Evolutionary conservation across 2,888 invertebrate species (phyloP).

Genomic region (Chrysomela aeneicollis): DNA sequence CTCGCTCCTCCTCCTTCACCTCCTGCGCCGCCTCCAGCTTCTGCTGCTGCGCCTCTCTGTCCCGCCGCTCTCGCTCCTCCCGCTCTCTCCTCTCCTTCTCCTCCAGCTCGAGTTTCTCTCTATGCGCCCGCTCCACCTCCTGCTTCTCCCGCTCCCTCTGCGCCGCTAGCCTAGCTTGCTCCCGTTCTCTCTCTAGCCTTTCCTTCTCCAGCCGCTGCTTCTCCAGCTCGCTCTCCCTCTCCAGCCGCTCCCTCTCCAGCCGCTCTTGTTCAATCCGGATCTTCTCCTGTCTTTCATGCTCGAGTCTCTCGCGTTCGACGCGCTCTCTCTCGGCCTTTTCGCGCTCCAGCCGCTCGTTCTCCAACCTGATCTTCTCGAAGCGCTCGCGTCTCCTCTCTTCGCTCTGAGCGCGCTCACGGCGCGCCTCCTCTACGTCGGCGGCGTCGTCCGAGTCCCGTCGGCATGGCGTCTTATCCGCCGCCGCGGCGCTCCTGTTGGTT

Average conservation of each 20-base stretch:
- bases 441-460: constrained; percentile 51
- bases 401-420: constrained; percentile 55
- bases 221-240: constrained; percentile 57
- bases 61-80: constrained; percentile 41
- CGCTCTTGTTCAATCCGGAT: constrained; percentile 43
- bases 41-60: constrained; percentile 46
- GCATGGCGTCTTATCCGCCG: too few relatives aligned
- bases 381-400: constrained; percentile 58
- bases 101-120: constrained; percentile 46
- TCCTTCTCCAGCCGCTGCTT: constrained; percentile 52
- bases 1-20: constrained; percentile 49
- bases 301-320: constrained; percentile 48
- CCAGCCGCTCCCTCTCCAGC: constrained; percentile 55
- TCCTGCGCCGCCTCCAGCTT: constrained; percentile 52
- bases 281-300: constrained; percentile 59
- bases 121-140: constrained; percentile 59
- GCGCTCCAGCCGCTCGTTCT: constrained; percentile 57
- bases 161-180: constrained; percentile 55
- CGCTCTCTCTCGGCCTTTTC: constrained; percentile 33
- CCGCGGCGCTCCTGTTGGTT: constrained; percentile 54
- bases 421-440: constrained; percentile 50
- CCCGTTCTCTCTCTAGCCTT: constrained; percentile 54
- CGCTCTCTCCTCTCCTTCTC: constrained; percentile 56
- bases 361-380: constrained; percentile 58
- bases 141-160: constrained; percentile 60